A percentile compares a stretch with the other conserved stretches of the same genome.
These are phyloP conservation scores for Nemotelus pantherinus DNA, from an alignment of 2,888 invertebrate genomes.

Conservation along the genomic window DNA sequence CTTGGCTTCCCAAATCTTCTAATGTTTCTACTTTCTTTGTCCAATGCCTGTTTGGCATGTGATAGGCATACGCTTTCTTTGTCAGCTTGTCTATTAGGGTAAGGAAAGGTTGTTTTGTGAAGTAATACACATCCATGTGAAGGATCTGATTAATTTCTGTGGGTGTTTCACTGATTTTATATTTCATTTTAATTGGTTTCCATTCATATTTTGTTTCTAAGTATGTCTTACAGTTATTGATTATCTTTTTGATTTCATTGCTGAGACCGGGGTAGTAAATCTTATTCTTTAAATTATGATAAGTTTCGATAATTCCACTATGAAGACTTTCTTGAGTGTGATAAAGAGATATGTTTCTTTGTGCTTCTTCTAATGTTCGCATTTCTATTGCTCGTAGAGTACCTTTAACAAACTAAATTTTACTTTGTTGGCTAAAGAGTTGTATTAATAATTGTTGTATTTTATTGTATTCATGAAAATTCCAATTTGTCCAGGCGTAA, in stretches of 20 bases:
- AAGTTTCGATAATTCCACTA: conserved; percentile 15
- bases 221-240: conserved; percentile 45
- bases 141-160: no score
- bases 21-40: no score
- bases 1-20: no score
- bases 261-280: conserved; percentile 20
- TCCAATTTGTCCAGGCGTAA: conserved; percentile 31
- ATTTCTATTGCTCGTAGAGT: conserved; percentile 35
- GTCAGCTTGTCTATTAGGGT: no score
- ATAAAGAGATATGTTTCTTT: conserved; percentile 42
- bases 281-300: conserved; percentile 14
- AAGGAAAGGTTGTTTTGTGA: no score
- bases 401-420: conserved; percentile 43
- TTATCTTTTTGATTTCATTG: conserved; percentile 47
- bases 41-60: no score
- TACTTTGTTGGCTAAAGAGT: conserved; percentile 13
- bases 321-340: conserved; percentile 31
- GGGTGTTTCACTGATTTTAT: no score
- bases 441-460: conserved; percentile 44
- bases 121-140: no score
- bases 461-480: conserved; percentile 37
- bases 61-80: no score
- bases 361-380: conserved; percentile 40
- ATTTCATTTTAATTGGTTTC: no score
- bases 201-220: no score